A percentile compares a stretch with the other conserved stretches of the same genome.
Conservation (phyloP, 2,797 vertebrate genomes). For the Premnoplex brunnescens region DNA sequence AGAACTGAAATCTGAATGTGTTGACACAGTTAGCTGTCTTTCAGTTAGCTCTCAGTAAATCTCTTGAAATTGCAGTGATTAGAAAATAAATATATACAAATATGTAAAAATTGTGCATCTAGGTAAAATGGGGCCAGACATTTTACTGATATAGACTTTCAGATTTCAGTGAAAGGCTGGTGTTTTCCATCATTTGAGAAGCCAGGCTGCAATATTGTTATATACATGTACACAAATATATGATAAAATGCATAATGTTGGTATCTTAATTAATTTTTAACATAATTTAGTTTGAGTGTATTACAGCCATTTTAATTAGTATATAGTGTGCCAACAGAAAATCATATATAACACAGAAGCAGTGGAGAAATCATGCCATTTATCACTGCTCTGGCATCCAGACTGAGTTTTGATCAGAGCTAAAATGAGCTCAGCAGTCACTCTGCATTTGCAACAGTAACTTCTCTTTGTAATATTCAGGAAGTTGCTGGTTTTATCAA, state of each 20-base stretch:
- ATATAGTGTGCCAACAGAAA: neutral
- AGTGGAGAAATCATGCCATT: neutral
- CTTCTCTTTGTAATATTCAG: neutral
- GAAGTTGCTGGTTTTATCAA: neutral
- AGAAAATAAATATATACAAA: neutral
- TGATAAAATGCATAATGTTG: constrained; percentile 9
- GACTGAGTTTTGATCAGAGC: constrained; percentile 15
- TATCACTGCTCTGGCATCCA: neutral
- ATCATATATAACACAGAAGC: neutral
- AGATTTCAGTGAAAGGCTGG: neutral
- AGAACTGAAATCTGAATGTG: neutral
- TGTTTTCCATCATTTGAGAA: constrained; percentile 33
- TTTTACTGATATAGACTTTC: neutral
- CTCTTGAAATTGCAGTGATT: neutral
- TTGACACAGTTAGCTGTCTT: neutral
- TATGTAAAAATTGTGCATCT: neutral
- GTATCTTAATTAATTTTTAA: constrained; percentile 6
- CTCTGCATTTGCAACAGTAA: neutral
- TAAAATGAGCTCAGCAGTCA: constrained; percentile 5
- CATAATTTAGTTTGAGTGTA: neutral
- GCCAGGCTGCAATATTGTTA: constrained; percentile 18
- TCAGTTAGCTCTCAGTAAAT: neutral
- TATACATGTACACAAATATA: neutral
- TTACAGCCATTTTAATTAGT: constrained; percentile 47
- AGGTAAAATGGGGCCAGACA: neutral